These are phyloP conservation scores for Drosophila macrothrix DNA, from an alignment of 2,888 invertebrate genomes.

Conservation along the genomic window DNA sequence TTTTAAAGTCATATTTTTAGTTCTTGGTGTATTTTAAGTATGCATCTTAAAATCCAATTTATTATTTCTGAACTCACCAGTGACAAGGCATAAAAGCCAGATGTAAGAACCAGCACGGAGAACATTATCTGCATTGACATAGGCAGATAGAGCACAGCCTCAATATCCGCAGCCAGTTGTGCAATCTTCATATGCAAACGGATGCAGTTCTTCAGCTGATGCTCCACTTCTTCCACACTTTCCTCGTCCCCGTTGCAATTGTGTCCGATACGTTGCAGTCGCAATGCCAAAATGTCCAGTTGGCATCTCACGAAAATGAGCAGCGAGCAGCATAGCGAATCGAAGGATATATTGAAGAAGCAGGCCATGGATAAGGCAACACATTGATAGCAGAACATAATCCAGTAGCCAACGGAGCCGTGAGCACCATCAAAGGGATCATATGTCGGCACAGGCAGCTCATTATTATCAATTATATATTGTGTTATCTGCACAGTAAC, in stretches of 20 bases:
- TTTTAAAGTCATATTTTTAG: not conserved
- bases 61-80: conserved; percentile 57
- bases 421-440: conserved; percentile 53
- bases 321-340: conserved; percentile 71
- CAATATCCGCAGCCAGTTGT: conserved; percentile 59
- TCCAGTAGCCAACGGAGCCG: conserved; percentile 43
- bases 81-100: conserved; percentile 80
- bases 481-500: conserved; percentile 46
- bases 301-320: conserved; percentile 72
- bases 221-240: conserved; percentile 27
- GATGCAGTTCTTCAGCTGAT: conserved; percentile 67
- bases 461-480: conserved; percentile 41
- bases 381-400: conserved; percentile 62
- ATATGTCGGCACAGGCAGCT: conserved; percentile 63
- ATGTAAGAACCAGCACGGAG: conserved; percentile 76
- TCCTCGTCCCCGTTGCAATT: not conserved
- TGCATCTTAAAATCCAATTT: not conserved
- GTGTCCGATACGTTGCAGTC: conserved; percentile 65
- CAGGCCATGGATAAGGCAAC: conserved; percentile 51
- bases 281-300: conserved; percentile 72
- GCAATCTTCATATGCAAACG: conserved; percentile 57
- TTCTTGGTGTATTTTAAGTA: not conserved
- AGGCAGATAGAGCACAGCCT: conserved; percentile 68
- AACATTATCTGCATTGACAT: conserved; percentile 78
- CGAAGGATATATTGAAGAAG: conserved; percentile 71